Conservation (phyloP, 2,113 vertebrate genomes). For the Barbus barbus region DNA sequence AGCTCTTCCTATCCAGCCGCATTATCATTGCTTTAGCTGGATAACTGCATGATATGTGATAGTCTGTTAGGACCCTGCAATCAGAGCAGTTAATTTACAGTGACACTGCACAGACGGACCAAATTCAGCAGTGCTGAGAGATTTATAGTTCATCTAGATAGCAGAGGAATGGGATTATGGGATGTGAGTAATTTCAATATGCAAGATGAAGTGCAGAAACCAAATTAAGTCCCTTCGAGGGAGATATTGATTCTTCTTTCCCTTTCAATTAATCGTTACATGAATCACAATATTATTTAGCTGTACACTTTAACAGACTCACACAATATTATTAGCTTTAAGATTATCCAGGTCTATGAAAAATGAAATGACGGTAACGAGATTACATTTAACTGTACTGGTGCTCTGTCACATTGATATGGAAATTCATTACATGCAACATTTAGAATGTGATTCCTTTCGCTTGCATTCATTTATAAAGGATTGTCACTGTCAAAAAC, state of each 20-base stretch:
- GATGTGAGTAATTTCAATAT: not conserved
- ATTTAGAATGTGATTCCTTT: not conserved
- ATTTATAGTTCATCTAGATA: not conserved
- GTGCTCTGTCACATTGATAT: slow-evolving; percentile 25
- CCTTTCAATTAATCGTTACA: slow-evolving; percentile 21
- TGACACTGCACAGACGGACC: slow-evolving; percentile 5
- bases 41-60: not conserved
- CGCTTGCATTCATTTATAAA: not conserved
- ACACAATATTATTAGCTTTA: not conserved
- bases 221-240: not conserved
- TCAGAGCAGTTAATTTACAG: slow-evolving; percentile 7
- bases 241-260: slow-evolving; percentile 19
- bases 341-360: not conserved
- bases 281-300: slow-evolving; percentile 12
- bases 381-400: not conserved
- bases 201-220: slow-evolving; percentile 14
- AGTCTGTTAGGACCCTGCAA: not conserved
- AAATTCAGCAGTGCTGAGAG: not conserved
- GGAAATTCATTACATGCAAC: not conserved
- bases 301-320: not conserved
- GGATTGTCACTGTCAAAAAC: not conserved
- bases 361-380: not conserved
- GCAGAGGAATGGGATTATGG: not conserved
- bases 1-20: not conserved
- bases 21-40: not conserved